These are phyloP conservation scores for Ispidina lecontei DNA, from an alignment of 2,797 vertebrate genomes.

Conservation along the genomic window DNA sequence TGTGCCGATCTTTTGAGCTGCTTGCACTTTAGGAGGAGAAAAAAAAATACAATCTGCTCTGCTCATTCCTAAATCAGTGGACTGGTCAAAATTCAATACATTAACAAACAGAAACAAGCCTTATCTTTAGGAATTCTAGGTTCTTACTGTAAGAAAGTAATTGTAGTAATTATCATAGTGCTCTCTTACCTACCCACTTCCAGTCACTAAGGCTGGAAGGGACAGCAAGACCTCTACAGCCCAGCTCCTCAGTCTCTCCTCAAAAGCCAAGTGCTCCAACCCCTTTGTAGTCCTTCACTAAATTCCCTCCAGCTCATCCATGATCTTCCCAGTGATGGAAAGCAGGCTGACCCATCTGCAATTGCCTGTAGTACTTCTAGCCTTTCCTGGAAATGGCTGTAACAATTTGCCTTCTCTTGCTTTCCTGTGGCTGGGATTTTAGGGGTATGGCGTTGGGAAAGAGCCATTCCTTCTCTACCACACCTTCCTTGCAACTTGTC, in stretches of 20 bases:
- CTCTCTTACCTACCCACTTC: neutral
- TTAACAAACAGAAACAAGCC: rapidly evolving
- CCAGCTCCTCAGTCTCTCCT: neutral
- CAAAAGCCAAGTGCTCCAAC: neutral
- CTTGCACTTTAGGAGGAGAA: neutral
- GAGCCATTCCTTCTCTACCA: neutral
- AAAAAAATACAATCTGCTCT: neutral
- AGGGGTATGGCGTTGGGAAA: neutral
- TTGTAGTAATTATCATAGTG: neutral
- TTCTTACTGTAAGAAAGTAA: neutral
- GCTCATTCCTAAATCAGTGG: neutral
- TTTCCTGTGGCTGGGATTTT: neutral
- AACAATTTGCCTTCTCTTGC: neutral
- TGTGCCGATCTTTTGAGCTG: neutral
- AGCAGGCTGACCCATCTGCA: neutral
- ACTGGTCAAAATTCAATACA: neutral
- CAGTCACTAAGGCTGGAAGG: neutral
- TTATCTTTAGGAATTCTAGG: neutral
- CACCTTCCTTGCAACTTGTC: neutral
- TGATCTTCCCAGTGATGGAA: neutral
- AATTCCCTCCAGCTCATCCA: neutral
- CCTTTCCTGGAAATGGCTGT: neutral
- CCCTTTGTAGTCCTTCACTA: neutral
- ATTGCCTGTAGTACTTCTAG: neutral
- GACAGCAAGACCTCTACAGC: neutral